phyloP scores from a whole-genome alignment of 2,113 vertebrate species.

The Erpornis zantholeuca region DNA sequence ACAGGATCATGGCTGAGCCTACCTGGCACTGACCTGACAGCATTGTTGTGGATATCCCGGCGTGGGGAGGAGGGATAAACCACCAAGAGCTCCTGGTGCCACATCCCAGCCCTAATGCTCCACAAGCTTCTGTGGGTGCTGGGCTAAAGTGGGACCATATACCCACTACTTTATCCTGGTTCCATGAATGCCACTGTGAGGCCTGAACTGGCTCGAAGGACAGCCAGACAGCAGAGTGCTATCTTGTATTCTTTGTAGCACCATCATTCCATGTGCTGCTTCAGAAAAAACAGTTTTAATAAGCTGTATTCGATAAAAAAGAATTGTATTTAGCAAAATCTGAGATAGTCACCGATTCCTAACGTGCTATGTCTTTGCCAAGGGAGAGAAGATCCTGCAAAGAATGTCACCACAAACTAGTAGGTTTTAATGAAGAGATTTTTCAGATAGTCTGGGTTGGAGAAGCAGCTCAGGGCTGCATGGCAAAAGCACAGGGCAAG shows the following conservation, averaged over 20 bases:
- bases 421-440: background rate
- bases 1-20: background rate
- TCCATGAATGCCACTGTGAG: fast-evolving
- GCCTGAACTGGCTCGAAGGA: background rate
- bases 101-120: background rate
- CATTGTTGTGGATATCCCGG: fast-evolving
- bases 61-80: background rate
- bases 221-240: background rate
- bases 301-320: background rate
- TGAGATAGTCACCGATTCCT: background rate
- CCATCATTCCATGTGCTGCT: background rate
- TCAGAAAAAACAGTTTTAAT: background rate
- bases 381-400: background rate
- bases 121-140: background rate
- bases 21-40: background rate
- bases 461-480: background rate
- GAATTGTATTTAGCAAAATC: background rate
- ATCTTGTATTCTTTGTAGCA: background rate
- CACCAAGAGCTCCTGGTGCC: background rate
- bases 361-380: background rate
- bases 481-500: background rate
- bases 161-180: background rate
- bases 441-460: background rate
- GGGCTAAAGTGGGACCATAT: fast-evolving
- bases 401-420: background rate